These are phyloP conservation scores for Chionis minor DNA, from an alignment of 2,113 vertebrate species.

Conservation along the genomic window DNA sequence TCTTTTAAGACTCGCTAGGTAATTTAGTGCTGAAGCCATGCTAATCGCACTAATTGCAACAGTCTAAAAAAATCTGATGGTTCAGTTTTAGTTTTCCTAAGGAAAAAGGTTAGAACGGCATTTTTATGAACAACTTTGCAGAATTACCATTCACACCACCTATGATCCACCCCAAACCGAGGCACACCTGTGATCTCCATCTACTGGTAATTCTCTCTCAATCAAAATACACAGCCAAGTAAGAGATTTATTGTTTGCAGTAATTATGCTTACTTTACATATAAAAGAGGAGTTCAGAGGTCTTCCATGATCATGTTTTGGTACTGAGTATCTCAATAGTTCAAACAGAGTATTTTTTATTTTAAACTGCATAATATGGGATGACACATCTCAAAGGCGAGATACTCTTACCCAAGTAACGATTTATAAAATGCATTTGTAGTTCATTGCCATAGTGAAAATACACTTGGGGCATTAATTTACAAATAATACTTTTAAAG, in stretches of 20 bases:
- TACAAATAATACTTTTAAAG: neutral
- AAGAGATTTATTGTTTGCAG: neutral
- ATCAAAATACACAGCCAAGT: neutral
- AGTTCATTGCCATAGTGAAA: neutral
- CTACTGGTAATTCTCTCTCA: neutral
- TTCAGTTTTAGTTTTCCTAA: neutral
- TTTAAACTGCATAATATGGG: neutral
- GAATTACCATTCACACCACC: neutral
- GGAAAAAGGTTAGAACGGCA: neutral
- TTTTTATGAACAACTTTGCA: neutral
- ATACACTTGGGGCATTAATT: neutral
- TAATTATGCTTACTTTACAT: neutral
- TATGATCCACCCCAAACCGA: neutral
- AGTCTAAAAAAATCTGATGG: neutral
- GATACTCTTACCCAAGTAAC: neutral
- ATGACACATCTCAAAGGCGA: neutral
- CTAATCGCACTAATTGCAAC: neutral
- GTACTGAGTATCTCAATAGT: neutral
- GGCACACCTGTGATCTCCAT: neutral
- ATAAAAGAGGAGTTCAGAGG: neutral
- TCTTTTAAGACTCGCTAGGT: rapidly evolving
- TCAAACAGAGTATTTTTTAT: neutral
- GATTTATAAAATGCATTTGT: neutral
- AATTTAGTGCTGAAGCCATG: neutral
- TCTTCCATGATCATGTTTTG: neutral